Base-by-base conservation (phyloP, 2,113 vertebrate genomes). In the Pelvicachromis taeniatus region DNA sequence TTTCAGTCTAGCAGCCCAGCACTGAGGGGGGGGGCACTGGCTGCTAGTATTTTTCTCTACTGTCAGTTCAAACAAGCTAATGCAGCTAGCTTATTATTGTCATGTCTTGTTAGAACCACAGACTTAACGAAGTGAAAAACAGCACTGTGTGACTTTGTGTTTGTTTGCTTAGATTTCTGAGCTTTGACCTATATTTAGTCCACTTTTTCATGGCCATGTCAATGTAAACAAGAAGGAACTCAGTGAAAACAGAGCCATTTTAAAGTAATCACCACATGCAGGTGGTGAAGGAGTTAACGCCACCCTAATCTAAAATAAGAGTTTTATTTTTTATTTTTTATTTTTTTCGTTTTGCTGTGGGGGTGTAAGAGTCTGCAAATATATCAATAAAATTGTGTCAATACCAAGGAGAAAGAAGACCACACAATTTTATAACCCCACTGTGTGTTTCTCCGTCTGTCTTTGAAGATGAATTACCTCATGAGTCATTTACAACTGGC, bases 1-100 rank as follows among this genome's bases (percentile, higher is more conserved):
- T 97, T 97, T 98, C 96, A 97, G 94, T 91, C 82, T 85, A 92
- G 92, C 90, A 81, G 87, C 82, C 83, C 83, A 84, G 93, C 84
- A 90, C 91, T 93, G 89, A 90, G 82, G 26, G 58, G 82, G 79
- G 70, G 75, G 1, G 63, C 19, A 75, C 29, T 79, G 89, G 89
- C 84, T 89, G 78, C 84, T 87, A 85, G 88, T 45, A 9, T 89
- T 90, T 90, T 92, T 88, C 80, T 88, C 61, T 87, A 92, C 89
- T 93, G 89, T 94, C 90, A 89, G 82, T 92, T 90, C 75, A 90
- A 91, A 81, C 56, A 19, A 70, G 78, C 83, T 73, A 92, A 92
- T 53, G 85, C 81, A 81, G 82, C 83, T 80, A 85, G 78, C 83
- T 88, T 90, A 89, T 91, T 92, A 92, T 92, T 88, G 89, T 88